These are phyloP conservation scores for Manis pentadactyla DNA, from an alignment of 2,797 vertebrate species.

Conservation along the genomic window DNA sequence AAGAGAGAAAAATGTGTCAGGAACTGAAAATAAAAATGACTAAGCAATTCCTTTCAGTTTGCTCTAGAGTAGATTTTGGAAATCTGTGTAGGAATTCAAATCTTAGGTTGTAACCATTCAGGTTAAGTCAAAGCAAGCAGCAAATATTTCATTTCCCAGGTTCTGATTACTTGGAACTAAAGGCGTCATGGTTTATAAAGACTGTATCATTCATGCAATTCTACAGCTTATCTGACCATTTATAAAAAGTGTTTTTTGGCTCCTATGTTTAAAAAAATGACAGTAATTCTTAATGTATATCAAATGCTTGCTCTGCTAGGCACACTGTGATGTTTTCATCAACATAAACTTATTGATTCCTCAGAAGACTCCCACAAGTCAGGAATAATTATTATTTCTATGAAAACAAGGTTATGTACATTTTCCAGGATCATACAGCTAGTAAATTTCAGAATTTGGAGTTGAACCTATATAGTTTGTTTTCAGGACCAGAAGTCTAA, in stretches of 20 bases:
- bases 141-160: background rate
- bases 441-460: background rate
- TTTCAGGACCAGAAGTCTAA: background rate
- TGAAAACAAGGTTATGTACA: background rate
- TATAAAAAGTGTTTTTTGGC: background rate
- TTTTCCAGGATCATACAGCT: background rate
- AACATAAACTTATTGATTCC: background rate
- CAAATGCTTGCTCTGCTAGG: background rate
- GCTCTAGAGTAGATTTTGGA: background rate
- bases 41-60: constrained; percentile 31
- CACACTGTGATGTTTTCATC: background rate
- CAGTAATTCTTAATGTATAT: background rate
- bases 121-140: background rate
- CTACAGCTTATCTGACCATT: background rate
- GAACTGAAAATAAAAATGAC: background rate
- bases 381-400: background rate
- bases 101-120: background rate
- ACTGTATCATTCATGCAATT: background rate
- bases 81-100: constrained; percentile 10
- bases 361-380: background rate
- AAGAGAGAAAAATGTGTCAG: constrained; percentile 52
- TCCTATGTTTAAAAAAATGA: background rate
- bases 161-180: background rate
- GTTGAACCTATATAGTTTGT: background rate
- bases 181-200: background rate